These are phyloP conservation scores for Apis cerana DNA, from an alignment of 1,140 invertebrate species.

Conservation along the genomic window DNA sequence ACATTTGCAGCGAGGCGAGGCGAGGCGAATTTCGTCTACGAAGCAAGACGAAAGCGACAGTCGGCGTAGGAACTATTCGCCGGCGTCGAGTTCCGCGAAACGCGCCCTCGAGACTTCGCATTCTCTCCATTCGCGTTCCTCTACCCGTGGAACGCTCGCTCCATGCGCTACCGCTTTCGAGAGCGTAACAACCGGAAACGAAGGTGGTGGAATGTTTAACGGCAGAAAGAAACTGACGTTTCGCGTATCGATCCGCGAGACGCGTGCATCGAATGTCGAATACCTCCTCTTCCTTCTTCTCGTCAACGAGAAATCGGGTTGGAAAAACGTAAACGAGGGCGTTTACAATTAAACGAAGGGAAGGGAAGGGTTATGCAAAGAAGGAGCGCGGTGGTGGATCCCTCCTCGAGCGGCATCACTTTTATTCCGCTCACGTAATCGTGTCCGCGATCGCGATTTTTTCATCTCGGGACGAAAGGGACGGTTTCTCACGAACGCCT, in stretches of 20 bases:
- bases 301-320: no score
- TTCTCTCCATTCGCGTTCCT: not conserved
- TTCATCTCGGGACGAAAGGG: constrained; percentile 27
- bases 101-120: constrained; percentile 44
- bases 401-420: not conserved
- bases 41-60: constrained; percentile 59
- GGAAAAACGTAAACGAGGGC: constrained; percentile 21
- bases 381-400: not conserved
- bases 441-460: constrained; percentile 48
- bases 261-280: constrained; percentile 19
- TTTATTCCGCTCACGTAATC: constrained; percentile 52
- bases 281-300: not conserved
- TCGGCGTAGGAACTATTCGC: constrained; percentile 72
- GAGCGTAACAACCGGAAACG: constrained; percentile 58
- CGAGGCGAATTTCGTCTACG: constrained; percentile 58
- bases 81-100: constrained; percentile 62
- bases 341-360: constrained; percentile 38
- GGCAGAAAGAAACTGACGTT: constrained; percentile 36
- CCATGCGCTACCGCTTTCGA: constrained; percentile 2
- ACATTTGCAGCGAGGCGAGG: constrained; percentile 54
- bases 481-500: constrained; percentile 42
- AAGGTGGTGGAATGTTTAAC: constrained; percentile 32
- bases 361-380: constrained; percentile 47
- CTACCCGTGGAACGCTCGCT: no score
- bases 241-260: constrained; percentile 1